Evolutionary conservation across 53 echinoderm and acorn worm species (phyloP), one percentile per base, ranked within the genome.

Genomic region (Holothuria scabra): DNA sequence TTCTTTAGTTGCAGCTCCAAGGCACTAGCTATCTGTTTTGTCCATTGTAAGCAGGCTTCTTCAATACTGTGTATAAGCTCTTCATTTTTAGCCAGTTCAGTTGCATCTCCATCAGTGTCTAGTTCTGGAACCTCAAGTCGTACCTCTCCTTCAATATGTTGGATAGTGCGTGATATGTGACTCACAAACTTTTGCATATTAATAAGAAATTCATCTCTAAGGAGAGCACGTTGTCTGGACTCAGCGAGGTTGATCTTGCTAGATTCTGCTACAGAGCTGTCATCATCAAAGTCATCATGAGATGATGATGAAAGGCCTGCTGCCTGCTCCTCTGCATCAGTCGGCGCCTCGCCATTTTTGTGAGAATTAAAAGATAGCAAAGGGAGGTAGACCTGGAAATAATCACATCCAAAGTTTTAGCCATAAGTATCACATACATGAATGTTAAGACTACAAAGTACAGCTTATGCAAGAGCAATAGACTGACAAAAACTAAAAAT

Each of bases 131-230:
- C 86, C 64, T 99, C 93, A 23, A 99, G 88, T 10, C 95, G 87
- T n/a, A 99, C 95, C 85, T 99, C 99, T 2, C 99, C 99, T 79
- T 99, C 99, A 62, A 99, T 99, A 80, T 99, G 95, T 79, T 99
- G 99, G 87, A 99, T 99, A 67, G 99, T 99, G 44, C 99, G 89
- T 25, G 89, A 67, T 66, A 99, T 99, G 90, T 99, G 99, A 28
- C 83, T 90, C 52, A 95, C 95, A 84, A 99, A 99, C 82, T 99
- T 99, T 80, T 99, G 93, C 99, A 99, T 99, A 88, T 95, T 99
- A 91, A 99, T 99, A 41, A 99, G 93, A 90, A 99, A 99, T 44
- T 99, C 99, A 82, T 99, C 99, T 28, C 99, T 80, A 13, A 99
- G 86, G 80, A 93, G 89, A 31, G 99, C 92, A 19, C 87, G 82